Evolutionary conservation across 2,797 vertebrate species (phyloP).

Genomic region (Anabas testudineus): DNA sequence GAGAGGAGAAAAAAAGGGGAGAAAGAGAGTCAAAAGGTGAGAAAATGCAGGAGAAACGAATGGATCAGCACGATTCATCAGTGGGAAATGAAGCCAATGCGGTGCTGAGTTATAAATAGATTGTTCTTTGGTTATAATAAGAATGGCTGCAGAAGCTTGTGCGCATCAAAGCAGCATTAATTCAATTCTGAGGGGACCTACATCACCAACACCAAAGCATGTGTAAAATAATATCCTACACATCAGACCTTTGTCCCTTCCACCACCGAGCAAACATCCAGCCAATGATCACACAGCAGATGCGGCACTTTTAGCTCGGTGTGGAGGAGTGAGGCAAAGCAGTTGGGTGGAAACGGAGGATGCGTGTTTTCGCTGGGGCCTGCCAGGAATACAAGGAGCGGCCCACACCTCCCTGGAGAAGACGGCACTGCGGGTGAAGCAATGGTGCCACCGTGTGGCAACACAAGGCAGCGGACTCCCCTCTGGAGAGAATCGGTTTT

Average conservation of each 20-base stretch:
- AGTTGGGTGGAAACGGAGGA: slow-evolving; percentile 44
- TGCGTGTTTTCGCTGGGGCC: slow-evolving; percentile 40
- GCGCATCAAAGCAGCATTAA: neutral
- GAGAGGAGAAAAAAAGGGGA: neutral
- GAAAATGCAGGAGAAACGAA: slow-evolving; percentile 54
- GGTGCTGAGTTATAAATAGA: slow-evolving; percentile 71
- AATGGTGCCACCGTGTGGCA: slow-evolving; percentile 66
- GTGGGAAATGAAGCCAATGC: slow-evolving; percentile 75
- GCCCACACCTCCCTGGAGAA: slow-evolving; percentile 55
- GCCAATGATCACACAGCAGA: slow-evolving; percentile 23
- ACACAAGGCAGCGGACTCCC: neutral
- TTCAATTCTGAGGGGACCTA: too few relatives aligned
- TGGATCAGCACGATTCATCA: slow-evolving; percentile 71
- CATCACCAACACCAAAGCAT: neutral
- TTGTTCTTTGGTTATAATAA: slow-evolving; percentile 55
- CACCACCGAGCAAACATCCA: neutral
- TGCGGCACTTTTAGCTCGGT: slow-evolving; percentile 33
- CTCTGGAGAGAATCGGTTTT: neutral
- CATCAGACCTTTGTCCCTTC: slow-evolving; percentile 2
- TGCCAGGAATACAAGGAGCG: slow-evolving; percentile 63
- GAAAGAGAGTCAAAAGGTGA: slow-evolving; percentile 39
- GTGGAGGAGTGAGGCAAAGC: slow-evolving; percentile 52
- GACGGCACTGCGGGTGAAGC: neutral
- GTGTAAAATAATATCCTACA: slow-evolving; percentile 16
- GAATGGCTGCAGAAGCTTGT: neutral